Conservation (phyloP, 1,140 invertebrate genomes). For the Calycopis cecrops region DNA sequence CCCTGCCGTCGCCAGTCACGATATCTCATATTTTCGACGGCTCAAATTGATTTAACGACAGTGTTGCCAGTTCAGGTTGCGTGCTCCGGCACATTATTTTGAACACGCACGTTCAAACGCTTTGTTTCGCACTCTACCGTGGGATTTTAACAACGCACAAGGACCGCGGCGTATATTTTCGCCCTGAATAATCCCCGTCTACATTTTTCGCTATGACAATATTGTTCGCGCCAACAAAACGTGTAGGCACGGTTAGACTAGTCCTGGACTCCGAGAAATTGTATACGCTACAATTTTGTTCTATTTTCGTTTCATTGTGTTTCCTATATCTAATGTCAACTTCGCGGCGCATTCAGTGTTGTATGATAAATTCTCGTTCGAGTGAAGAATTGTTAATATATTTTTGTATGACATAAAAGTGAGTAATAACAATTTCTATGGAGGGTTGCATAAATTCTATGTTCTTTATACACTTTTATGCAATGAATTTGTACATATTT, state of each 20-base stretch:
- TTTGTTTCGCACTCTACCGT: constrained; percentile 33
- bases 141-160: constrained; percentile 35
- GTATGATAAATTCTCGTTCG: background rate
- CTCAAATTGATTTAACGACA: constrained; percentile 13
- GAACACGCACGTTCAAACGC: constrained; percentile 30
- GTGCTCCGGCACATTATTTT: constrained; percentile 38
- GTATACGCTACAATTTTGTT: constrained; percentile 2
- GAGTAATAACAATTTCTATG: too few relatives aligned
- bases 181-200: constrained; percentile 22
- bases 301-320: constrained; percentile 1
- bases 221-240: constrained; percentile 32
- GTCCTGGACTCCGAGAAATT: constrained; percentile 24
- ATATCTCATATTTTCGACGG: constrained; percentile 12
- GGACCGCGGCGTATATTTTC: constrained; percentile 19
- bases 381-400: too few relatives aligned
- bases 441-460: too few relatives aligned
- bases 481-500: too few relatives aligned
- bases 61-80: constrained; percentile 29
- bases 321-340: background rate
- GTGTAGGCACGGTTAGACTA: constrained; percentile 24
- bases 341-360: background rate
- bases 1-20: too few relatives aligned
- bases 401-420: too few relatives aligned
- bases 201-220: constrained; percentile 36
- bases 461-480: too few relatives aligned